Evolutionary conservation across 2,888 invertebrate species (phyloP).

Genomic region (Thera britannica): DNA sequence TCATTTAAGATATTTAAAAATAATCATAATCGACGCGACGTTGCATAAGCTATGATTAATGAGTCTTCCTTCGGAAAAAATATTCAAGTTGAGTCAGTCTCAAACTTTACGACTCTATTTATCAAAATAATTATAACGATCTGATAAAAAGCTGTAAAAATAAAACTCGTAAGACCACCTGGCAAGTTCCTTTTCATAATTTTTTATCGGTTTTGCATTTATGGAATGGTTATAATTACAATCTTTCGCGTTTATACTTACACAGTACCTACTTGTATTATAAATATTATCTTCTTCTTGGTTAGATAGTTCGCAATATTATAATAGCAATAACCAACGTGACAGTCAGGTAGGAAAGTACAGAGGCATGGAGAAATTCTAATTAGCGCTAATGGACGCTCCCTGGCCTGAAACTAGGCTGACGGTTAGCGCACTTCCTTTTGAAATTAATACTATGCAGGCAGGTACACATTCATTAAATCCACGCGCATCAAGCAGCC

Average conservation of each 20-base stretch:
- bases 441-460: constrained; percentile 37
- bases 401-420: constrained; percentile 66
- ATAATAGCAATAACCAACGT: constrained; percentile 35
- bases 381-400: constrained; percentile 78
- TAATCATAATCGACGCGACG: neutral
- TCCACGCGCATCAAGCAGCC: constrained; percentile 10
- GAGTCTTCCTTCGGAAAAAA: constrained; percentile 1
- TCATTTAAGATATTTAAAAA: neutral
- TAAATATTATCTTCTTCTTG: neutral
- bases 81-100: neutral
- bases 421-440: constrained; percentile 45
- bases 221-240: too few species aligned
- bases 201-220: neutral
- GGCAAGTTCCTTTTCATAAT: neutral
- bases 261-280: too few species aligned
- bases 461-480: constrained; percentile 16
- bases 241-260: too few species aligned
- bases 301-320: constrained; percentile 30
- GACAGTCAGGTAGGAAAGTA: constrained; percentile 43
- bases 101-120: neutral
- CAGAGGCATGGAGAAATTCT: constrained; percentile 66
- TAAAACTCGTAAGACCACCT: neutral
- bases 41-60: constrained; percentile 1
- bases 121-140: neutral
- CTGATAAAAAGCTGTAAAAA: neutral